Percentiles rank a stretch among this genome's conserved stretches.
These are phyloP conservation scores for Columba guinea DNA, from an alignment of 2,797 vertebrate species.

Conservation along the genomic window DNA sequence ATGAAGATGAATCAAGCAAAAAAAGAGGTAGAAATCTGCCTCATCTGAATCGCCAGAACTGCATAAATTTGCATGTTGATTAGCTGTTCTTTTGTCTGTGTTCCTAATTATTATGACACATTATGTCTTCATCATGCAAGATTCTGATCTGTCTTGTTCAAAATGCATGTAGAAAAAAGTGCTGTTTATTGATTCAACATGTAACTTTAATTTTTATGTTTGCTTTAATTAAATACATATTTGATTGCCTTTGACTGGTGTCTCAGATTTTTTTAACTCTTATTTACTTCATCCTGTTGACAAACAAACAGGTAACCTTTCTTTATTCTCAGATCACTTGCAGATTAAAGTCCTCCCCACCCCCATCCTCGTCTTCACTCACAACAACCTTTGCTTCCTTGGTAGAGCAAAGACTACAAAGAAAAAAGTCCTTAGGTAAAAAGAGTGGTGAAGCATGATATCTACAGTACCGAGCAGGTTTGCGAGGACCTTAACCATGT, in stretches of 20 bases:
- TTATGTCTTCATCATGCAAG: constrained; percentile 95
- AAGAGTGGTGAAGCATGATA: neutral
- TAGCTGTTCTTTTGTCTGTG: constrained; percentile 91
- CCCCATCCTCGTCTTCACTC: neutral
- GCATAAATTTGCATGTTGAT: constrained; percentile 96
- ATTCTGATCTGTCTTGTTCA: constrained; percentile 89
- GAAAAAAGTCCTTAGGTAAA: constrained; percentile 22
- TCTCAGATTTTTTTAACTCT: constrained; percentile 74
- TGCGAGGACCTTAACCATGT: neutral
- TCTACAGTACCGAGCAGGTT: neutral
- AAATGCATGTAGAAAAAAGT: constrained; percentile 86
- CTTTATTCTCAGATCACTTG: constrained; percentile 63
- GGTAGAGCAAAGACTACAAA: constrained; percentile 54
- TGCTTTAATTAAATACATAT: constrained; percentile 90
- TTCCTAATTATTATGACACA: constrained; percentile 95
- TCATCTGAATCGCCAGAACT: constrained; percentile 86
- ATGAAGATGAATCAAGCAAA: constrained; percentile 88
- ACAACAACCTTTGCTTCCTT: constrained; percentile 51
- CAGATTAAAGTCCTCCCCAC: constrained; percentile 42
- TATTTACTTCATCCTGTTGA: constrained; percentile 84
- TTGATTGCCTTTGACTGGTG: constrained; percentile 84
- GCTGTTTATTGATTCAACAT: constrained; percentile 86
- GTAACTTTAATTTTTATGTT: constrained; percentile 88
- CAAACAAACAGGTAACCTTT: constrained; percentile 86
- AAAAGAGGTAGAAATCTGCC: constrained; percentile 85